Conservation (phyloP, 2,113 vertebrate species). For the Apeltes quadracus region DNA sequence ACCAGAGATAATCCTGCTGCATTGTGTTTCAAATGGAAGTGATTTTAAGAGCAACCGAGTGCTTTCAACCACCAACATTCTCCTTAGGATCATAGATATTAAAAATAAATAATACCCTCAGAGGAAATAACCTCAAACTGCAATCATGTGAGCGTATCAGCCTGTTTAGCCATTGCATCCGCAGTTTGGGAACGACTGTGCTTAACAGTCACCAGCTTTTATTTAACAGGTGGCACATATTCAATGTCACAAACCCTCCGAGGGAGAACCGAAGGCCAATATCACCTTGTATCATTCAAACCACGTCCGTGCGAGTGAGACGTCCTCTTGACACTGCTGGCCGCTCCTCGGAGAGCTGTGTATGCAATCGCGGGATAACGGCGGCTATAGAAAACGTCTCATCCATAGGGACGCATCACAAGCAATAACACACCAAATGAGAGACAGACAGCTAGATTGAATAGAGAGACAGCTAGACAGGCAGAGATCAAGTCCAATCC, state of each 20-base stretch:
- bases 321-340: conserved; percentile 70
- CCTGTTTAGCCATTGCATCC: neutral
- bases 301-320: conserved; percentile 71
- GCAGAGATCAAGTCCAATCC: conserved; percentile 82
- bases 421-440: conserved; percentile 75
- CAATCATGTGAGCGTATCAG: neutral
- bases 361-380: conserved; percentile 70
- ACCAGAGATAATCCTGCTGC: conserved; percentile 48
- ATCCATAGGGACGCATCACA: conserved; percentile 77
- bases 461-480: conserved; percentile 82
- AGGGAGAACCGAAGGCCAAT: conserved; percentile 61
- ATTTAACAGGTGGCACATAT: conserved; percentile 46
- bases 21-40: conserved; percentile 47
- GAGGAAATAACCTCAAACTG: conserved; percentile 34
- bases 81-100: conserved; percentile 52
- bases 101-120: conserved; percentile 36
- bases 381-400: conserved; percentile 67
- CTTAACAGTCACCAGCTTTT: conserved; percentile 29
- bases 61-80: conserved; percentile 41
- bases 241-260: conserved; percentile 62
- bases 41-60: conserved; percentile 39
- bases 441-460: conserved; percentile 84
- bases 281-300: conserved; percentile 70
- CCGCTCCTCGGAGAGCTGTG: conserved; percentile 69
- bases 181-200: conserved; percentile 14